Base-by-base conservation (phyloP, 2,888 invertebrate genomes). In the Phragmatobia fuliginosa region DNA sequence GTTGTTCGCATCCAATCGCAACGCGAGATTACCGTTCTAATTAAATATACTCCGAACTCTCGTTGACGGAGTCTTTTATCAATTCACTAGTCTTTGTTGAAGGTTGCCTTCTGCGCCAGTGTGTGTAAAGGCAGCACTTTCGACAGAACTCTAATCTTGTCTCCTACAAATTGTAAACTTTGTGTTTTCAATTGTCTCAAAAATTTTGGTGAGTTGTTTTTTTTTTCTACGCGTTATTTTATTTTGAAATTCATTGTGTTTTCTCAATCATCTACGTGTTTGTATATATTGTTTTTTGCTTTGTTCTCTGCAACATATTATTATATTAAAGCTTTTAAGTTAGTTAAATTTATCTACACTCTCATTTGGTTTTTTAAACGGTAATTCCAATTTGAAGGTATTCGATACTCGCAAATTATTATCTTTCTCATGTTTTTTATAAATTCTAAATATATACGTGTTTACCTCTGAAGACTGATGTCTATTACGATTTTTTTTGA, bases 21-120 rank as follows among this genome's bases (percentile, higher is more conserved):
- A 82, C 86, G 83, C 87, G 84, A 85, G 83, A 86, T 84, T 84
- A 86, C 68, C 77, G 77, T 78, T 85, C 77, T 77, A 82, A 80
- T 82, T 84, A 77, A 79, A 81, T 81, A 74, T 79, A 56, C 25
- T 71, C 71, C 70, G 71, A 82, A 81, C 70, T 82, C 74, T 79
- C 78, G 72, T 78, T 66, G 70, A 83, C 79, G 80, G 80, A 75
- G 80, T 74, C 85, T 88, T 87, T 90, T 90, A 89, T 89, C 88
- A 85, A 74, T 81, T 77, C 78, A 76, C 78, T 82, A 80, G 67
- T 90, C 91, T 88, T 87, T 89, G 90, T 92, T 91, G 89, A 83
- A 84, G 90, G 92, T 87, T 83, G 91, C 91, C 95, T 95, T 95
- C 95, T 95, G 85, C 92, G 91, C 95, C 95, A 95, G 95, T 94